These are phyloP conservation scores for Stenodema calcarata DNA, from an alignment of 2,888 invertebrate genomes.

Conservation along the genomic window DNA sequence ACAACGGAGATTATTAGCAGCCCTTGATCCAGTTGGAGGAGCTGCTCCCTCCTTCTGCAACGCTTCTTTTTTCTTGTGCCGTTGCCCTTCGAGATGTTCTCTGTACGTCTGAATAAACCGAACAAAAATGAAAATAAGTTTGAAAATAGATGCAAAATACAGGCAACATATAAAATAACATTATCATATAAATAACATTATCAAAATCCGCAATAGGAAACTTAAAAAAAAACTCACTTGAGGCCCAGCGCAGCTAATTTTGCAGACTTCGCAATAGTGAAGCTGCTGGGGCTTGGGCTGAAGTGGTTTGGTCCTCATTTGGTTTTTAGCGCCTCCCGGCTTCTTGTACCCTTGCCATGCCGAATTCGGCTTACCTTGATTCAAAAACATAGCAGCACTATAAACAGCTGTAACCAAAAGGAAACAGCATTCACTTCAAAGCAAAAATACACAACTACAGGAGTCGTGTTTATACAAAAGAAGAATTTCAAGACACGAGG, in stretches of 20 bases:
- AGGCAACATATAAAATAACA: too few relatives aligned
- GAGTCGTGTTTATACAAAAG: not conserved
- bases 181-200: too few relatives aligned
- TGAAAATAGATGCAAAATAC: too few relatives aligned
- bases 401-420: constrained; percentile 84
- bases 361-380: constrained; percentile 65
- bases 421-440: not conserved
- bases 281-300: constrained; percentile 91
- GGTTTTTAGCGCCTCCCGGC: constrained; percentile 64
- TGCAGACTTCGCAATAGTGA: constrained; percentile 98
- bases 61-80: constrained; percentile 67
- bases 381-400: constrained; percentile 94
- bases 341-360: constrained; percentile 66
- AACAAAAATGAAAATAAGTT: not conserved
- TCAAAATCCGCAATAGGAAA: too few relatives aligned
- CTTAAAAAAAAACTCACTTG: constrained; percentile 68
- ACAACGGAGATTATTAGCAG: constrained; percentile 79
- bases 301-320: constrained; percentile 72
- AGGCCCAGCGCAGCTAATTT: constrained; percentile 95
- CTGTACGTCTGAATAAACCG: constrained; percentile 73
- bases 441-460: not conserved
- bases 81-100: constrained; percentile 97
- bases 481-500: too few relatives aligned
- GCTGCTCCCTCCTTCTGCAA: constrained; percentile 76
- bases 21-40: constrained; percentile 64